Percentiles rank a stretch among this genome's conserved stretches.
Conservation (phyloP, 2,113 vertebrate genomes). For the Oreotrochilus melanogaster region DNA sequence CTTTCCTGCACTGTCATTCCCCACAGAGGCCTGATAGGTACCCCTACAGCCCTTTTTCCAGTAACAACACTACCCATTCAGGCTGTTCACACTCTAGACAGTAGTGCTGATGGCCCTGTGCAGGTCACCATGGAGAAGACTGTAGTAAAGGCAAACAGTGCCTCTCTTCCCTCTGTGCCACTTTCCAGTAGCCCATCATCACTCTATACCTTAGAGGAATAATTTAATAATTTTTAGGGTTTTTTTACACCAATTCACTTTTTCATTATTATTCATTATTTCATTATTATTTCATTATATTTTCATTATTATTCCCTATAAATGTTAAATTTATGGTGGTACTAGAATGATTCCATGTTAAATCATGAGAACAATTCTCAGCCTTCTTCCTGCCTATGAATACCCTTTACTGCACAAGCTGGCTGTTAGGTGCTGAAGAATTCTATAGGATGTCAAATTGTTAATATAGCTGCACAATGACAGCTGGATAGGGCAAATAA, state of each 20-base stretch:
- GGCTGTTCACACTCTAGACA: neutral
- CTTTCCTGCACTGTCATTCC: neutral
- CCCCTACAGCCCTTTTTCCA: neutral
- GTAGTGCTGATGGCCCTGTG: neutral
- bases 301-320: neutral
- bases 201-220: neutral
- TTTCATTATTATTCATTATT: neutral
- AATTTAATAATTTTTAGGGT: neutral
- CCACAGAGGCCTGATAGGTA: neutral
- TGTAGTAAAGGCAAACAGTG: neutral
- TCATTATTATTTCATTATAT: no score
- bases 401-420: neutral
- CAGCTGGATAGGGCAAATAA: slow-evolving; percentile 9
- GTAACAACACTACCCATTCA: neutral
- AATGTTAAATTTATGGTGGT: neutral
- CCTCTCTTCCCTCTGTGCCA: neutral
- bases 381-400: neutral
- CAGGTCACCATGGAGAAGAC: neutral
- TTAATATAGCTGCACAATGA: neutral
- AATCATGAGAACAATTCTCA: neutral
- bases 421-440: neutral
- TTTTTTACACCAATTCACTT: neutral
- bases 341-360: neutral
- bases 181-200: neutral
- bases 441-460: neutral